phyloP scores from a whole-genome alignment of 2,113 vertebrate genomes.

The Rhineura floridana region DNA sequence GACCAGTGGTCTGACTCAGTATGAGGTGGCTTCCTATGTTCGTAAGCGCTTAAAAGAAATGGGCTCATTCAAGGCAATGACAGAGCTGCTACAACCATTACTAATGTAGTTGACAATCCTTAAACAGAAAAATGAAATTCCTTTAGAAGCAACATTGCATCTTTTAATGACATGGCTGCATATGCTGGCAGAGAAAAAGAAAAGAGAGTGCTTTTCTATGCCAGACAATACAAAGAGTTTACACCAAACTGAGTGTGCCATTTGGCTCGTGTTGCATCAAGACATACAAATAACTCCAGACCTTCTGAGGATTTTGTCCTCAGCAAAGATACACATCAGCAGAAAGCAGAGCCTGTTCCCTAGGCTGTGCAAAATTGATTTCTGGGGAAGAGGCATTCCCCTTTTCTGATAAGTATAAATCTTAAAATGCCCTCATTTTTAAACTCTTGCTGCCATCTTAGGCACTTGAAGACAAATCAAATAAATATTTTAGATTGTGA shows the following conservation, averaged over 20 bases:
- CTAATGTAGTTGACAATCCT: not conserved
- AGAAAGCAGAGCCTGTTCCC: not conserved
- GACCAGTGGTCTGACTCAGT: not conserved
- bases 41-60: not conserved
- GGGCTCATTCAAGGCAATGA: not conserved
- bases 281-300: constrained; percentile 35
- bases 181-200: not conserved
- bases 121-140: constrained; percentile 28
- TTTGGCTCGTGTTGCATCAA: constrained; percentile 48
- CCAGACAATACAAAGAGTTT: not conserved
- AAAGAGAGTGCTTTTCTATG: constrained; percentile 11
- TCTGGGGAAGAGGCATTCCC: constrained; percentile 22
- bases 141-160: constrained; percentile 13
- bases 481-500: constrained; percentile 65
- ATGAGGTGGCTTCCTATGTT: not conserved
- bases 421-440: constrained; percentile 30
- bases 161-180: not conserved
- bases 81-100: not conserved
- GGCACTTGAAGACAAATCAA: constrained; percentile 40
- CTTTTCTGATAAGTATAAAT: constrained; percentile 27
- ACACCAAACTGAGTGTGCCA: constrained; percentile 39
- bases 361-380: constrained; percentile 11
- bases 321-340: constrained; percentile 29
- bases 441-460: constrained; percentile 26
- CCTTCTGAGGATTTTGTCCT: constrained; percentile 42